A percentile compares a stretch with the other conserved stretches of the same genome.
Evolutionary conservation across 2,113 vertebrate species (phyloP).

Genomic region (Vulpes ferrilata): DNA sequence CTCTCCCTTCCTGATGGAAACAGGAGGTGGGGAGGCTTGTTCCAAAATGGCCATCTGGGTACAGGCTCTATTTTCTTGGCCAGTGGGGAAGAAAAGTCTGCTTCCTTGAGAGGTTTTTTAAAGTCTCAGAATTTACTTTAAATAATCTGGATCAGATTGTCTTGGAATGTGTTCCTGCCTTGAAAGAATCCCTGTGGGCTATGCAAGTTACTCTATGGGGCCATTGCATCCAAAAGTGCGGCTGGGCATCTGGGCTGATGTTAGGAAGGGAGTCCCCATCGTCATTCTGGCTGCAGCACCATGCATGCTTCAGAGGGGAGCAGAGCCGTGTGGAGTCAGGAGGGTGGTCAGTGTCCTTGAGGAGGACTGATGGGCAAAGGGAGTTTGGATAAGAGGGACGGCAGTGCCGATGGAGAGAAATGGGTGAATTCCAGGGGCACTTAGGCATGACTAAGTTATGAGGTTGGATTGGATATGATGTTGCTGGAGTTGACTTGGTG

Average conservation of each 20-base stretch:
- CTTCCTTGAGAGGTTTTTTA: not conserved
- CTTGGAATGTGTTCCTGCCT: not conserved
- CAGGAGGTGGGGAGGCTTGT: not conserved
- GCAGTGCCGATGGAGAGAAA: not conserved
- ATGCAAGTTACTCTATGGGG: rapidly evolving
- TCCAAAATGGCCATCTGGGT: not conserved
- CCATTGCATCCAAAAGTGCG: not conserved
- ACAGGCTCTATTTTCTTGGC: not conserved
- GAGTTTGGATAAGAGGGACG: not conserved
- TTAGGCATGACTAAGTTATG: rapidly evolving
- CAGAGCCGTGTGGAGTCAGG: not conserved
- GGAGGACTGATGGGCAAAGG: rapidly evolving
- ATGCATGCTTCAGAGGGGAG: rapidly evolving
- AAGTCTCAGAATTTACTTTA: not conserved
- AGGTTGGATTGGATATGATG: rapidly evolving
- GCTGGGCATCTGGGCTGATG: not conserved
- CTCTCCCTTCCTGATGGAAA: not conserved
- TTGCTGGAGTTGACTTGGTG: not conserved
- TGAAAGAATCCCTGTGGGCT: rapidly evolving
- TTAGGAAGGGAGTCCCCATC: not conserved
- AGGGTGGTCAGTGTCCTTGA: not conserved
- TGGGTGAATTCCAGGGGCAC: not conserved
- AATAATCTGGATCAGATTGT: not conserved
- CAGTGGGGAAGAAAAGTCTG: not conserved
- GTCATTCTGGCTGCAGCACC: not conserved